A percentile compares a stretch with the other conserved stretches of the same genome.
Evolutionary conservation across 2,888 invertebrate species (phyloP).

Genomic region (Theodoxus fluviatilis): DNA sequence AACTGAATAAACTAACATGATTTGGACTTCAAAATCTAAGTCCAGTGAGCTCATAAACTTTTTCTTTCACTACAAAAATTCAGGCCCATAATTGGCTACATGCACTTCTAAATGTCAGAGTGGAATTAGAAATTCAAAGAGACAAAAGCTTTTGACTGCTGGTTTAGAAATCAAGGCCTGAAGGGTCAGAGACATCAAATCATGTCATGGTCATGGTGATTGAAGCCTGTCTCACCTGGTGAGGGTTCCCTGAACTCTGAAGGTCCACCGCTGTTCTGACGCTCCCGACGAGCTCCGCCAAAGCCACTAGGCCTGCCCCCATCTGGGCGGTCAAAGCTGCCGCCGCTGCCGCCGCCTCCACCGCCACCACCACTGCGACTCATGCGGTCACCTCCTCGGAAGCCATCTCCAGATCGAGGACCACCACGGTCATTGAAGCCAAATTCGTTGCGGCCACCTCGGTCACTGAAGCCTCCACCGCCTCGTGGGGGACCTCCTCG

Average conservation of each 20-base stretch:
- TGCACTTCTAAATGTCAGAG: background rate
- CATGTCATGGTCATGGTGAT: background rate
- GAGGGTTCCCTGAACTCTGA: constrained; percentile 58
- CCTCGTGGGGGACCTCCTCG: constrained; percentile 30
- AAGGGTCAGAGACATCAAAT: background rate
- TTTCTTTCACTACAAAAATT: too few relatives aligned
- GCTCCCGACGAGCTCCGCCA: constrained; percentile 33
- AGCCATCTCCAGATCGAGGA: constrained; percentile 38
- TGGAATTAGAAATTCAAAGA: background rate
- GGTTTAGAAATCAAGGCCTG: background rate
- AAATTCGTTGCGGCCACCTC: constrained; percentile 33
- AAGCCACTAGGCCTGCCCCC: constrained; percentile 31
- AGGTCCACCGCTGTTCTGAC: constrained; percentile 48
- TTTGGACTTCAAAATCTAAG: too few relatives aligned
- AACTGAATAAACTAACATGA: too few relatives aligned
- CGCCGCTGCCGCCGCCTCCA: too few relatives aligned
- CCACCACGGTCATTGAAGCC: constrained; percentile 35
- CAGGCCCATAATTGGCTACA: background rate
- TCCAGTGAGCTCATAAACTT: too few relatives aligned
- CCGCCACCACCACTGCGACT: constrained; percentile 28
- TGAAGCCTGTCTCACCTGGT: constrained; percentile 45
- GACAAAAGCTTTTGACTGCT: constrained; percentile 18
- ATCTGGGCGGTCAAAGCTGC: constrained; percentile 31
- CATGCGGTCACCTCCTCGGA: constrained; percentile 32
- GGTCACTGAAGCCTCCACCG: constrained; percentile 32